These are phyloP conservation scores for Noctua fimbriata DNA, from an alignment of 2,888 invertebrate genomes.

Conservation along the genomic window DNA sequence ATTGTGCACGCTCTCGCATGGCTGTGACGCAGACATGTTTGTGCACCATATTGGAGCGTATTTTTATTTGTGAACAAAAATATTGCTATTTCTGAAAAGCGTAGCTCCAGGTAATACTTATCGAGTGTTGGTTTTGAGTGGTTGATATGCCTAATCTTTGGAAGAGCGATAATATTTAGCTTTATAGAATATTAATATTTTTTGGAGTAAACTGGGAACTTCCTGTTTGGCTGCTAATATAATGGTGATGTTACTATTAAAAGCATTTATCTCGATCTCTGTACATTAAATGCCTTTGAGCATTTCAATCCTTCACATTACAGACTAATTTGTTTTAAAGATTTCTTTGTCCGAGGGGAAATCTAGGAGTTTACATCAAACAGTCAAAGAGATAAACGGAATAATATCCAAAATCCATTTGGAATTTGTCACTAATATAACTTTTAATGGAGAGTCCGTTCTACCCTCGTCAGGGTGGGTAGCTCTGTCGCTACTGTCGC, in stretches of 20 bases:
- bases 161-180: neutral
- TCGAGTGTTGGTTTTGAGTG: neutral
- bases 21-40: slow-evolving; percentile 29
- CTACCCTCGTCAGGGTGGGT: slow-evolving; percentile 72
- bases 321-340: slow-evolving; percentile 17
- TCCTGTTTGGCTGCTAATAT: neutral
- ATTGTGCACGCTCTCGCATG: slow-evolving; percentile 52
- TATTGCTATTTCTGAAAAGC: slow-evolving; percentile 9
- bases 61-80: slow-evolving; percentile 27
- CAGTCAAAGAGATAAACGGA: slow-evolving; percentile 47
- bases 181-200: neutral
- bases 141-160: slow-evolving; percentile 4
- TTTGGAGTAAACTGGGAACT: neutral
- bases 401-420: slow-evolving; percentile 71
- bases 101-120: neutral
- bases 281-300: neutral
- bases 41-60: slow-evolving; percentile 14
- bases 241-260: neutral
- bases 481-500: slow-evolving; percentile 60
- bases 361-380: slow-evolving; percentile 31
- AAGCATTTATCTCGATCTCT: neutral
- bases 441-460: slow-evolving; percentile 72
- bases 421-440: slow-evolving; percentile 76
- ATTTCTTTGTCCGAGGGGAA: slow-evolving; percentile 49
- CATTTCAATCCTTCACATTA: slow-evolving; percentile 14